phyloP scores from a whole-genome alignment of 1,140 invertebrate genomes.

The Ceratoteleas bidentatus region DNA sequence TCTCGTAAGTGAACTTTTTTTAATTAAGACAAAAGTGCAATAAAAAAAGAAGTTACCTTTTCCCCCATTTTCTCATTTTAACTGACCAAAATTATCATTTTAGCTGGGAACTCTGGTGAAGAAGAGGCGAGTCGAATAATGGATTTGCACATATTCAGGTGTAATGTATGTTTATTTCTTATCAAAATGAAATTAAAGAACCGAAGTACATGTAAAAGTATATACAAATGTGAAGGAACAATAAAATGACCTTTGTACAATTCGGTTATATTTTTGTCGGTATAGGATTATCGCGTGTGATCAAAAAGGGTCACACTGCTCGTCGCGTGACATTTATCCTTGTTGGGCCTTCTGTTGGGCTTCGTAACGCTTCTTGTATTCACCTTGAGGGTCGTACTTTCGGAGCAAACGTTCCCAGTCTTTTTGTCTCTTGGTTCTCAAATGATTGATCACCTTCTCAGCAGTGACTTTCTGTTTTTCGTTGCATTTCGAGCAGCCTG shows the following conservation, averaged over 20 bases:
- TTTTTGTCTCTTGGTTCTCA: conserved; percentile 71
- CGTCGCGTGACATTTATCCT: conserved; percentile 21
- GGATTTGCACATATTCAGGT: background rate
- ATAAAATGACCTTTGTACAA: conserved; percentile 21
- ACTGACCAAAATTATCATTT: no score
- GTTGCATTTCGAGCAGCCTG: conserved; percentile 77
- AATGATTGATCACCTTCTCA: conserved; percentile 77
- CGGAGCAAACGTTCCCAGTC: conserved; percentile 77
- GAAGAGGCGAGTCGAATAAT: conserved; percentile 85
- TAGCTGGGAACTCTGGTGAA: conserved; percentile 87
- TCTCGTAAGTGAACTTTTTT: conserved; percentile 82
- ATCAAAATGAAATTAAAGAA: conserved; percentile 23
- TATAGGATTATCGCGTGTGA: conserved; percentile 18
- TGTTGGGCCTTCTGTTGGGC: conserved; percentile 12
- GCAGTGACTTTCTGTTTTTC: conserved; percentile 76
- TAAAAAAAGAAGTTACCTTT: no score
- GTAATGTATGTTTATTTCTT: conserved; percentile 35
- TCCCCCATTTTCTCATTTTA: no score
- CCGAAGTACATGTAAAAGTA: conserved; percentile 22
- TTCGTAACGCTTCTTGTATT: conserved; percentile 75
- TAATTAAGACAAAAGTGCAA: no score
- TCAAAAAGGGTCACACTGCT: no score
- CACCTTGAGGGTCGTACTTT: conserved; percentile 79
- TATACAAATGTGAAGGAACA: conserved; percentile 22
- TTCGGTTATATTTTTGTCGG: conserved; percentile 4